phyloP scores from a whole-genome alignment of 2,797 vertebrate genomes.

The Coregonus ussuriensis region DNA sequence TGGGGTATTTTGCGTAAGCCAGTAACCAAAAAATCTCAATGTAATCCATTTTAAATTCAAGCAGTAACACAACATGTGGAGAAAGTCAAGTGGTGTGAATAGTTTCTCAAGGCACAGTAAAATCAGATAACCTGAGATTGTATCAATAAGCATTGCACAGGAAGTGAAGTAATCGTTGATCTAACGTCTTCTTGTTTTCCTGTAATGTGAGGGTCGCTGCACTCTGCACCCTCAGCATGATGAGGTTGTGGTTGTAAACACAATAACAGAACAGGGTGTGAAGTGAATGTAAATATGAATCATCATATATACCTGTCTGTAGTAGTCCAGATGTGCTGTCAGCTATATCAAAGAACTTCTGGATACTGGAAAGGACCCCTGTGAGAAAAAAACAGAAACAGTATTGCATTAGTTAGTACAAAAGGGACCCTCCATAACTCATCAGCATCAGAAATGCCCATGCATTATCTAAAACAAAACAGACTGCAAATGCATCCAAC shows the following conservation, averaged over 20 bases:
- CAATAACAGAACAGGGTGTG: not conserved
- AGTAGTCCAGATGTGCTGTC: slow-evolving; percentile 83
- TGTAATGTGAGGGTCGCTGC: not conserved
- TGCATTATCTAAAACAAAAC: too few species aligned
- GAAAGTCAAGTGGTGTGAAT: too few species aligned
- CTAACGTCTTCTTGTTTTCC: not conserved
- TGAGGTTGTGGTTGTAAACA: not conserved
- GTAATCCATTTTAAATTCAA: too few species aligned
- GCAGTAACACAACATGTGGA: too few species aligned
- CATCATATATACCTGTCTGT: slow-evolving; percentile 83
- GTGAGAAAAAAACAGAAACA: slow-evolving; percentile 17
- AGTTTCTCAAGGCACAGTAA: too few species aligned
- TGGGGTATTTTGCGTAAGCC: too few species aligned
- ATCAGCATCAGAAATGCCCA: not conserved
- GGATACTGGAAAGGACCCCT: slow-evolving; percentile 84
- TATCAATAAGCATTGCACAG: not conserved
- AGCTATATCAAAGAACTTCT: slow-evolving; percentile 76
- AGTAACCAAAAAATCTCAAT: too few species aligned
- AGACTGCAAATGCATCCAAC: too few species aligned
- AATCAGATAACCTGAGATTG: not conserved
- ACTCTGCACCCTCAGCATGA: not conserved
- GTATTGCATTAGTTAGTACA: not conserved
- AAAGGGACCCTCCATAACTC: not conserved
- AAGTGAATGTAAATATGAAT: not conserved
- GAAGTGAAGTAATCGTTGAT: not conserved